Conservation (phyloP, 92 coral and sea anemone species). For the Bergia sp. region DNA sequence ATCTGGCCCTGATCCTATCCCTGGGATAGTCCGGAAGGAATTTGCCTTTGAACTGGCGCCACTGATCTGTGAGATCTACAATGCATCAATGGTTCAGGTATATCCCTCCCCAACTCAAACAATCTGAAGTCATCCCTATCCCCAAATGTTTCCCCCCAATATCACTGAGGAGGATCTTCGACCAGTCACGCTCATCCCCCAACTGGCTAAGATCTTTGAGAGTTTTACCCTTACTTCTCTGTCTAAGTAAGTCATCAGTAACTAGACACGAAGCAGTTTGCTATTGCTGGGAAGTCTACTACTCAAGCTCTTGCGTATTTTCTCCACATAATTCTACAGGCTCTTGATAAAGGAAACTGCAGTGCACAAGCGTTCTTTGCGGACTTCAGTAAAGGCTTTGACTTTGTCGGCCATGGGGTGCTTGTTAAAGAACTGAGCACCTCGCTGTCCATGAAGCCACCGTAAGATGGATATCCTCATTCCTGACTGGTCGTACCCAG, state of each 20-base stretch:
- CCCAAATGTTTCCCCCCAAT: constrained; percentile 45
- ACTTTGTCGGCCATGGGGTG: too few species aligned
- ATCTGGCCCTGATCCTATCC: constrained; percentile 42
- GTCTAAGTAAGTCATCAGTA: too few species aligned
- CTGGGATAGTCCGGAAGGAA: constrained; percentile 38
- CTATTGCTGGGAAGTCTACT: too few species aligned
- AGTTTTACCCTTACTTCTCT: too few species aligned
- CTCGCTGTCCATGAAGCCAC: too few species aligned
- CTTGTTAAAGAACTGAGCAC: background rate
- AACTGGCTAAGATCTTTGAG: too few species aligned
- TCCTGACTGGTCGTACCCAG: too few species aligned
- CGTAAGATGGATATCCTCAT: too few species aligned
- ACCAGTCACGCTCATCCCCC: constrained; percentile 12
- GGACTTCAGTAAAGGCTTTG: too few species aligned
- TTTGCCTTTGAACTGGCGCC: constrained; percentile 52
- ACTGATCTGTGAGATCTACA: constrained; percentile 27
- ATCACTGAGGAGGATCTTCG: constrained; percentile 43
- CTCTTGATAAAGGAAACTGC: background rate
- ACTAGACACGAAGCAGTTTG: too few species aligned
- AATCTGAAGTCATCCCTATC: constrained; percentile 35
- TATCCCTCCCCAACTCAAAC: constrained; percentile 28
- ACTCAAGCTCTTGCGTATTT: constrained; percentile 25
- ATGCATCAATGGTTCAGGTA: constrained; percentile 42
- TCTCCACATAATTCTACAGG: background rate
- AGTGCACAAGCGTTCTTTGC: background rate